Conservation (phyloP, 1,140 invertebrate species). For the Trinorchestia longiramus region DNA sequence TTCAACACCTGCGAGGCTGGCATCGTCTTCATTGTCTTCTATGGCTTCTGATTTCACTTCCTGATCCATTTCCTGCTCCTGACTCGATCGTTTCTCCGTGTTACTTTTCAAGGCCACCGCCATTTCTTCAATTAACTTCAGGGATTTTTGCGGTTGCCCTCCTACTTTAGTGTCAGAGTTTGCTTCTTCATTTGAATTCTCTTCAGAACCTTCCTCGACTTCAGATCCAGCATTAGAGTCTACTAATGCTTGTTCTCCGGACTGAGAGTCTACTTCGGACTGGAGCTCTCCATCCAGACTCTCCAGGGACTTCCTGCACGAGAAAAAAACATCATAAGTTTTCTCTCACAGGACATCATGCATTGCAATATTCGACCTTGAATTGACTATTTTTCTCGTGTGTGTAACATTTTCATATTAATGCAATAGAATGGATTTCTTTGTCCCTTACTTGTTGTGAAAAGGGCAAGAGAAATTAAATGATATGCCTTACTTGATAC, state of each 20-base stretch:
- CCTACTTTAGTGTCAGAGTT: not conserved
- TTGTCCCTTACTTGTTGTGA: too few relatives aligned
- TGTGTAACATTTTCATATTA: too few relatives aligned
- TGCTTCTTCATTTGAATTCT: not conserved
- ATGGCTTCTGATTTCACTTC: not conserved
- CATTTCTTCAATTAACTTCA: constrained; percentile 1
- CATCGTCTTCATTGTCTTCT: not conserved
- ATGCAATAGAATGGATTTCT: too few relatives aligned
- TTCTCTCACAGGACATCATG: too few relatives aligned
- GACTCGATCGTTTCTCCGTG: not conserved
- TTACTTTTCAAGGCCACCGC: not conserved
- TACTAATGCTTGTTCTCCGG: not conserved
- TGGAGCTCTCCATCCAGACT: not conserved
- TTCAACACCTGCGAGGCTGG: too few relatives aligned
- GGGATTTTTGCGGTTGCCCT: not conserved
- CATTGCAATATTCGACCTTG: too few relatives aligned
- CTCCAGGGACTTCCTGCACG: too few relatives aligned
- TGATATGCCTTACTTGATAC: too few relatives aligned
- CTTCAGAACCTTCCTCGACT: not conserved
- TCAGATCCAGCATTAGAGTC: not conserved
- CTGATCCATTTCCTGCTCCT: not conserved
- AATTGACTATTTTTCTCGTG: too few relatives aligned
- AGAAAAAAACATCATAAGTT: too few relatives aligned
- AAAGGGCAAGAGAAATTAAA: too few relatives aligned
- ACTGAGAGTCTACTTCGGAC: not conserved